phyloP scores from a whole-genome alignment of 53 echinoderm and acorn worm genomes.

The Mesocentrotus franciscanus region DNA sequence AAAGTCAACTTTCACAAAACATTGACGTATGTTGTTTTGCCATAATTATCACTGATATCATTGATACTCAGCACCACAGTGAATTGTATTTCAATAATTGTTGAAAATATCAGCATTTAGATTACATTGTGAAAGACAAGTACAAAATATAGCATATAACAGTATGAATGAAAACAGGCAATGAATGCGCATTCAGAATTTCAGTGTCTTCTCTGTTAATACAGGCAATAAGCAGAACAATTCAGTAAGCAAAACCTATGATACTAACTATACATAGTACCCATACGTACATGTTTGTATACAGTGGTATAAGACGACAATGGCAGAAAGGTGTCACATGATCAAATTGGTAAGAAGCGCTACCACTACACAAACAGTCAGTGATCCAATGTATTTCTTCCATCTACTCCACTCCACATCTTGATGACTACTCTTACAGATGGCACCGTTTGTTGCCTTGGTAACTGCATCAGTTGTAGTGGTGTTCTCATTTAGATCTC shows the following conservation, averaged over 20 bases:
- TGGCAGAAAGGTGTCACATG: neutral
- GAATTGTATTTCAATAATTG: neutral
- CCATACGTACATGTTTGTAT: too few species aligned
- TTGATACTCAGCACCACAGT: too few species aligned
- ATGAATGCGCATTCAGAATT: too few species aligned
- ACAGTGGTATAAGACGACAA: too few species aligned
- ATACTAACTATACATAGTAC: too few species aligned
- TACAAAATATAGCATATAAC: neutral
- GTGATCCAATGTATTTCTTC: neutral
- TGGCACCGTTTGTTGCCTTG: neutral
- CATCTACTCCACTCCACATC: neutral
- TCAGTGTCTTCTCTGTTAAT: too few species aligned
- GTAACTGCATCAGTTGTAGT: neutral
- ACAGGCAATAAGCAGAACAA: too few species aligned
- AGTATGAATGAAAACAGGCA: neutral
- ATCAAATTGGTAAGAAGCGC: neutral
- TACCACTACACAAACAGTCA: neutral
- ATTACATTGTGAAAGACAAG: slow-evolving; percentile 1
- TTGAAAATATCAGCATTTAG: neutral
- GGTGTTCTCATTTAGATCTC: slow-evolving; percentile 12
- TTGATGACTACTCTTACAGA: neutral
- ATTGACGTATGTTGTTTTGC: too few species aligned
- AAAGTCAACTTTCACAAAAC: too few species aligned
- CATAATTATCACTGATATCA: too few species aligned
- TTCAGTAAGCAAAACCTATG: too few species aligned